Percentiles rank a stretch among this genome's conserved stretches.
Conservation (phyloP, 2,113 vertebrate species). For the Gnathochromis pfefferi region DNA sequence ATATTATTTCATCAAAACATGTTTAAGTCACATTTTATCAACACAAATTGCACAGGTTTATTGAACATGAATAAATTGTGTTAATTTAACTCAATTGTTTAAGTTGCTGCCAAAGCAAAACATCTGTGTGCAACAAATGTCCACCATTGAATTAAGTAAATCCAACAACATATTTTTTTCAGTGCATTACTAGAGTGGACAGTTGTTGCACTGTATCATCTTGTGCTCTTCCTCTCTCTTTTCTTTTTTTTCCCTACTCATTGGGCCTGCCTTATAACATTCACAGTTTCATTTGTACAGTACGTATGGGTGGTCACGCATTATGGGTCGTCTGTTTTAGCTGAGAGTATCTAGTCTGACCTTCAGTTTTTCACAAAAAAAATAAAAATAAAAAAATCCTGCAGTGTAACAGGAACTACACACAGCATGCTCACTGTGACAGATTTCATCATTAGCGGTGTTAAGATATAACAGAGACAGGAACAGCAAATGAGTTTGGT, state of each 20-base stretch:
- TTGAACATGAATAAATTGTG: no score
- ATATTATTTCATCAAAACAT: no score
- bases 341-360: not conserved
- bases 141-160: no score
- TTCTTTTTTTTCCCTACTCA: not conserved
- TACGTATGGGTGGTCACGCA: not conserved
- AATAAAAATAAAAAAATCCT: not conserved
- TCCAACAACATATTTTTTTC: no score
- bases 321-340: not conserved
- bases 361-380: not conserved
- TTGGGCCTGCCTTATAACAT: not conserved
- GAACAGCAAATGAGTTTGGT: not conserved
- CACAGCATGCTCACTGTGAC: not conserved
- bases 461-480: not conserved
- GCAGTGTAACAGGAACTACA: not conserved
- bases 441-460: not conserved
- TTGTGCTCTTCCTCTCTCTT: not conserved
- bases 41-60: no score
- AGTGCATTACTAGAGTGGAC: constrained; percentile 7
- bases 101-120: no score
- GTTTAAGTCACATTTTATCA: no score
- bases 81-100: no score
- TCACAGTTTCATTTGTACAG: not conserved
- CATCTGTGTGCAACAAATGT: no score
- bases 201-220: not conserved